phyloP scores from a whole-genome alignment of 2,888 invertebrate species.

The Vannuccia rotundouncinata region DNA sequence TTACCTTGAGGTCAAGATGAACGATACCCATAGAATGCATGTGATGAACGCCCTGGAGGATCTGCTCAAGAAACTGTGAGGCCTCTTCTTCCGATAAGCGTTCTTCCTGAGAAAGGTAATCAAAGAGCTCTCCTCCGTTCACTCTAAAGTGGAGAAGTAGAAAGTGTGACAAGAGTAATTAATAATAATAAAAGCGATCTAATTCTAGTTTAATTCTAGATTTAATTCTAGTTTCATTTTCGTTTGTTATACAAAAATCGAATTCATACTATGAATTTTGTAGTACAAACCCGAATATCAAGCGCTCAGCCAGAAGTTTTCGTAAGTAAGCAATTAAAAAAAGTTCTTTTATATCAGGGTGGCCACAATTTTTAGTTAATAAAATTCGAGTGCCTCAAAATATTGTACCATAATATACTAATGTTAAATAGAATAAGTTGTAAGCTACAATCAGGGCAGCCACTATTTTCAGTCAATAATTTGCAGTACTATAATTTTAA shows the following conservation, averaged over 20 bases:
- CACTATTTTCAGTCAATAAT: too few relatives aligned
- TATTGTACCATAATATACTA: too few relatives aligned
- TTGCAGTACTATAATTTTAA: too few relatives aligned
- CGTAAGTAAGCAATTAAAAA: too few relatives aligned
- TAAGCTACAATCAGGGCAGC: too few relatives aligned
- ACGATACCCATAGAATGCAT: slow-evolving; percentile 64
- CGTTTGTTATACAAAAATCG: neutral
- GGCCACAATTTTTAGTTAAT: too few relatives aligned
- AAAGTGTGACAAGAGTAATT: neutral
- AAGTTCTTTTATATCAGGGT: too few relatives aligned
- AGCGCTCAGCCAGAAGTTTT: too few relatives aligned
- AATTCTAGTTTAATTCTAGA: too few relatives aligned
- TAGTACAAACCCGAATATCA: neutral
- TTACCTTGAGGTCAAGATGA: slow-evolving; percentile 65
- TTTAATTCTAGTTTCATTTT: too few relatives aligned
- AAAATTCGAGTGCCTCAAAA: too few relatives aligned
- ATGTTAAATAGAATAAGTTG: too few relatives aligned
- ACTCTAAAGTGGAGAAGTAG: slow-evolving; percentile 58
- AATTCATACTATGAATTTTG: neutral
- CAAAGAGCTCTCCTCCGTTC: slow-evolving; percentile 65
- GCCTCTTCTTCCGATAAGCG: slow-evolving; percentile 62
- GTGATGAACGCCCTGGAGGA: slow-evolving; percentile 63
- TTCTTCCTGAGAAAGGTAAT: slow-evolving; percentile 60
- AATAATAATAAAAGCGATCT: neutral
- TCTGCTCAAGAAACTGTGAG: slow-evolving; percentile 63